These are phyloP conservation scores for Diaphora mendica DNA, from an alignment of 2,888 invertebrate species.

Conservation along the genomic window DNA sequence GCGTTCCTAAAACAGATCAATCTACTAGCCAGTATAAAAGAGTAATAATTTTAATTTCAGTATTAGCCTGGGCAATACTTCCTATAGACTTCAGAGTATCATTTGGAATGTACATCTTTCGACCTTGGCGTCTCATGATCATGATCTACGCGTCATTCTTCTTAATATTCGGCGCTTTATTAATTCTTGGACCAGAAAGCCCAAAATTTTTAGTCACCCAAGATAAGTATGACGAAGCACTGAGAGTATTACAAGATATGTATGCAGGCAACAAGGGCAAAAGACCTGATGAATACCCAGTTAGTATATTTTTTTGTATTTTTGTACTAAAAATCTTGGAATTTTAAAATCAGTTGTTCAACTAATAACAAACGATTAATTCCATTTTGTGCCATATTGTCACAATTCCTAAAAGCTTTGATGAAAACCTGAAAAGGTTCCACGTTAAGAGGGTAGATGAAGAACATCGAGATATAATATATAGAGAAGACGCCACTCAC, in stretches of 20 bases:
- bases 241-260: conserved; percentile 87
- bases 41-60: conserved; percentile 70
- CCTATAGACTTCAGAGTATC: conserved; percentile 82
- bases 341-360: no score
- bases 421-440: no score
- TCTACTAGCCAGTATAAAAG: no score
- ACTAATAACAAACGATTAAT: no score
- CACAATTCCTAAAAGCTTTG: no score
- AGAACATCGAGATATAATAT: no score
- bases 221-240: conserved; percentile 87
- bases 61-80: conserved; percentile 89
- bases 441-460: no score
- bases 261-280: conserved; percentile 82
- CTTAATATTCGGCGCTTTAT: conserved; percentile 83
- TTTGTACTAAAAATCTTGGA: no score
- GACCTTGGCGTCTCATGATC: conserved; percentile 91
- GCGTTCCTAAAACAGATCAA: no score
- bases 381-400: no score
- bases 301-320: conserved; percentile 54
- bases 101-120: conserved; percentile 84
- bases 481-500: no score
- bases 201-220: conserved; percentile 91
- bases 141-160: conserved; percentile 88
- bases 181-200: conserved; percentile 90
- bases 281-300: conserved; percentile 79